These are phyloP conservation scores for Ochotona curzoniae DNA, from an alignment of 2,113 vertebrate genomes.

Conservation along the genomic window DNA sequence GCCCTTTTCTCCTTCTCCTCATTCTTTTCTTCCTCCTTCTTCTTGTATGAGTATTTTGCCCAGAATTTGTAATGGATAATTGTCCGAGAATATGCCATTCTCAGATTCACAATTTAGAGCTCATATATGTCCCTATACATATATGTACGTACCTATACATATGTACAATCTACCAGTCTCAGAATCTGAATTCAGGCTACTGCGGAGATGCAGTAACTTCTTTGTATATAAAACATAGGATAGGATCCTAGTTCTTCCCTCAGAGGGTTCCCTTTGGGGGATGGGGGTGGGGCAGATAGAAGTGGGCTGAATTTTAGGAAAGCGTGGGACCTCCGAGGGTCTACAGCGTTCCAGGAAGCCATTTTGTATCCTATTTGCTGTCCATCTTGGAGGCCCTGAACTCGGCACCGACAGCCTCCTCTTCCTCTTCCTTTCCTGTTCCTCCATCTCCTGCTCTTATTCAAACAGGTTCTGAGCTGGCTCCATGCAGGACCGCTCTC, in stretches of 20 bases:
- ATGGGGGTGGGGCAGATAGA: background rate
- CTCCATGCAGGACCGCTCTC: background rate
- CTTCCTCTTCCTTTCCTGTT: fast-evolving
- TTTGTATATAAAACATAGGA: background rate
- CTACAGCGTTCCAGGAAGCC: background rate
- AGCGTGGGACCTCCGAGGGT: background rate
- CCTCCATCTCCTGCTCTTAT: background rate
- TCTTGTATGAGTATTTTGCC: background rate
- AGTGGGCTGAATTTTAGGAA: background rate
- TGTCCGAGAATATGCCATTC: background rate
- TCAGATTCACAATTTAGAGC: background rate
- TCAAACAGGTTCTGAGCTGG: background rate
- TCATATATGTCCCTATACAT: no score
- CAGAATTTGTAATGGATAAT: background rate
- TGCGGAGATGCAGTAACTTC: background rate
- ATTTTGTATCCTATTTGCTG: background rate
- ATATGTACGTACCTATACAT: no score
- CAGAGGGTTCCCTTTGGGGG: background rate
- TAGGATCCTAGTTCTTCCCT: background rate
- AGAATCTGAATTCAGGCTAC: background rate
- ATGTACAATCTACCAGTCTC: background rate
- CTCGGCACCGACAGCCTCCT: no score
- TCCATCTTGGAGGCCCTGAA: background rate
- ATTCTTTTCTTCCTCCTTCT: no score
- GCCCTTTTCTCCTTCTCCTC: no score